Evolutionary conservation across 2,797 vertebrate genomes (phyloP).

Genomic region (Merluccius polli): DNA sequence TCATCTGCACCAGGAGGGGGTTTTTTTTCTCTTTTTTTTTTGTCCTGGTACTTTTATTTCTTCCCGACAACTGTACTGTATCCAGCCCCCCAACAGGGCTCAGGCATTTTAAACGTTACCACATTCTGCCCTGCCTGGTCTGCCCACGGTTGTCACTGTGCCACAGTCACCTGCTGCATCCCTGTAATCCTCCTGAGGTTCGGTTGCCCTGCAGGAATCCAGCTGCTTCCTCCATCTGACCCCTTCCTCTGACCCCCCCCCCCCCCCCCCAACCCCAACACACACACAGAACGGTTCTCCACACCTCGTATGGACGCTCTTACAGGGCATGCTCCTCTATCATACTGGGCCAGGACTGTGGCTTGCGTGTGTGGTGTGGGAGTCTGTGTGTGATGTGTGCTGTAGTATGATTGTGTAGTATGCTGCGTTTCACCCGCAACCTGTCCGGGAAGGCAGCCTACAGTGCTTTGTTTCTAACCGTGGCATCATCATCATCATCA

Average conservation of each 20-base stretch:
- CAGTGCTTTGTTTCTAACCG: too few relatives aligned
- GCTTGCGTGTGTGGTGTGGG: background rate
- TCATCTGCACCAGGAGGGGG: constrained; percentile 25
- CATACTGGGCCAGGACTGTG: constrained; percentile 40
- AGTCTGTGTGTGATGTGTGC: constrained; percentile 8
- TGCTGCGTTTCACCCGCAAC: too few relatives aligned
- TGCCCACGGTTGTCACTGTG: constrained; percentile 41
- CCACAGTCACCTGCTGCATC: constrained; percentile 61
- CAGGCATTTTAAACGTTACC: constrained; percentile 26
- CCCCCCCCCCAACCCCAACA: constrained; percentile 2
- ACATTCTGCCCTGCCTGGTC: constrained; percentile 20
- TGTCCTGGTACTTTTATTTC: constrained; percentile 16
- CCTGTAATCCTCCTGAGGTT: constrained; percentile 55
- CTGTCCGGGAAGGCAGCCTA: too few relatives aligned
- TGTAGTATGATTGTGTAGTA: background rate
- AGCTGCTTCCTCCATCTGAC: constrained; percentile 68
- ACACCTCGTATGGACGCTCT: constrained; percentile 59
- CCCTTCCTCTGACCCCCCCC: constrained; percentile 24
- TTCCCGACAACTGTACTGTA: constrained; percentile 21
- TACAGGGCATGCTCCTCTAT: constrained; percentile 50
- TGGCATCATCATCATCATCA: too few relatives aligned
- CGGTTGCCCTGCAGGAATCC: constrained; percentile 57
- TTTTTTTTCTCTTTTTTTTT: constrained; percentile 7
- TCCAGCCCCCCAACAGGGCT: constrained; percentile 18
- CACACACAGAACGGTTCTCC: constrained; percentile 37